Evolutionary conservation across 2,113 vertebrate species (phyloP).

Genomic region (Eclectus roratus): DNA sequence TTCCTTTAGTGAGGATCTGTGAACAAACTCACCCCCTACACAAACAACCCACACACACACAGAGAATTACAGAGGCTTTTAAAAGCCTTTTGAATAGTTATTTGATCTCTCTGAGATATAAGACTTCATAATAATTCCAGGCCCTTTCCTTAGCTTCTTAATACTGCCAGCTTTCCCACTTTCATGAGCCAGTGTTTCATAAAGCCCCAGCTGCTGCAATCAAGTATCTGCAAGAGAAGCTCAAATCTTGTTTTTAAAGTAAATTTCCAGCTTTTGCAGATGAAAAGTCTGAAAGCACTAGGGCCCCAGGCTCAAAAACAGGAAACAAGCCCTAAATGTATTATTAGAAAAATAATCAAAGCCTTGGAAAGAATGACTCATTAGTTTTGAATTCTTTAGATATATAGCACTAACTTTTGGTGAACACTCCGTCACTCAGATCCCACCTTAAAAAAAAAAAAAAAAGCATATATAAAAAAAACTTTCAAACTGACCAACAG

Average conservation of each 20-base stretch:
- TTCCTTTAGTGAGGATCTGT: not conserved
- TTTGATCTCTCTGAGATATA: slow-evolving; percentile 7
- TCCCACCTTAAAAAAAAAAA: not conserved
- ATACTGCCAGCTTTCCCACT: not conserved
- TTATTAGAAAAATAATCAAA: slow-evolving; percentile 27
- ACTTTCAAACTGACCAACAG: not conserved
- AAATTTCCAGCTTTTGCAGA: slow-evolving; percentile 35
- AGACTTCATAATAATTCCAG: not conserved
- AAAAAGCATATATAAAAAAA: not conserved
- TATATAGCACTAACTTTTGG: not conserved
- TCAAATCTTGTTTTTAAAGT: slow-evolving; percentile 44
- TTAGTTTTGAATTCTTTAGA: slow-evolving; percentile 21
- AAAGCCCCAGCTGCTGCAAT: slow-evolving; percentile 42
- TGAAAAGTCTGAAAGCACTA: slow-evolving; percentile 15
- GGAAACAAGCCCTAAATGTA: slow-evolving; percentile 8
- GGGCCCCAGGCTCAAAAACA: not conserved
- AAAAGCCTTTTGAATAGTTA: slow-evolving; percentile 4
- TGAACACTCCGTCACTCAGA: not conserved
- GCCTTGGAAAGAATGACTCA: slow-evolving; percentile 17
- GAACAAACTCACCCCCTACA: not conserved
- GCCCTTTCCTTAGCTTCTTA: slow-evolving; percentile 1
- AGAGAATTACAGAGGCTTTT: not conserved
- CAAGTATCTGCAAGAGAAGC: slow-evolving; percentile 46
- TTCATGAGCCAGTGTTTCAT: slow-evolving; percentile 19
- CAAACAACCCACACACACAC: not conserved